These are phyloP conservation scores for Lacanobia wlatinum DNA, from an alignment of 2,888 invertebrate species.

Conservation along the genomic window DNA sequence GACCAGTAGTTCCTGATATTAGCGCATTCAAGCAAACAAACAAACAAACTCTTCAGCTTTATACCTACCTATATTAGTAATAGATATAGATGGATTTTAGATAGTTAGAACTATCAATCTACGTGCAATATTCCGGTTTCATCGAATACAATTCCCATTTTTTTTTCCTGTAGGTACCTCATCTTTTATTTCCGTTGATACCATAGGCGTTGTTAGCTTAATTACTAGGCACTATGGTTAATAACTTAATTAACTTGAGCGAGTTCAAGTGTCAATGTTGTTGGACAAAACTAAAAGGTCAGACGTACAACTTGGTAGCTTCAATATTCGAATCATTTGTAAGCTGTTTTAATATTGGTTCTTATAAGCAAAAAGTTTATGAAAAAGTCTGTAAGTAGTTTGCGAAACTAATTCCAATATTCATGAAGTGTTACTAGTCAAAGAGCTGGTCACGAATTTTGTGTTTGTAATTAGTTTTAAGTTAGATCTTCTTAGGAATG, in stretches of 20 bases:
- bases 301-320: background rate
- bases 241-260: constrained; percentile 28
- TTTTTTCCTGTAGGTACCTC: background rate
- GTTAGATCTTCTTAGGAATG: background rate
- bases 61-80: too few relatives aligned
- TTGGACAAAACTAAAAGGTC: constrained; percentile 32
- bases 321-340: constrained; percentile 18
- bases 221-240: constrained; percentile 7
- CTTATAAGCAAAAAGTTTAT: constrained; percentile 4
- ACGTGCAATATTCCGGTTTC: too few relatives aligned
- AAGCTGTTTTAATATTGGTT: constrained; percentile 8
- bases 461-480: background rate
- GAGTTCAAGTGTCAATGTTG: constrained; percentile 37
- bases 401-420: background rate
- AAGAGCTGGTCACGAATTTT: too few relatives aligned
- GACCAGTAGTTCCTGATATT: too few relatives aligned
- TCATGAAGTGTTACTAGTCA: background rate
- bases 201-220: constrained; percentile 7
- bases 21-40: too few relatives aligned
- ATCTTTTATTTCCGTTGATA: background rate
- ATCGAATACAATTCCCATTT: too few relatives aligned
- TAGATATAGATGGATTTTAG: too few relatives aligned
- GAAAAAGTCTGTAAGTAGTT: background rate
- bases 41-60: too few relatives aligned
- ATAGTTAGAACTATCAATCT: too few relatives aligned